phyloP scores from a whole-genome alignment of 64 coral and sea anemone species.

The Pachyseris speciosa region DNA sequence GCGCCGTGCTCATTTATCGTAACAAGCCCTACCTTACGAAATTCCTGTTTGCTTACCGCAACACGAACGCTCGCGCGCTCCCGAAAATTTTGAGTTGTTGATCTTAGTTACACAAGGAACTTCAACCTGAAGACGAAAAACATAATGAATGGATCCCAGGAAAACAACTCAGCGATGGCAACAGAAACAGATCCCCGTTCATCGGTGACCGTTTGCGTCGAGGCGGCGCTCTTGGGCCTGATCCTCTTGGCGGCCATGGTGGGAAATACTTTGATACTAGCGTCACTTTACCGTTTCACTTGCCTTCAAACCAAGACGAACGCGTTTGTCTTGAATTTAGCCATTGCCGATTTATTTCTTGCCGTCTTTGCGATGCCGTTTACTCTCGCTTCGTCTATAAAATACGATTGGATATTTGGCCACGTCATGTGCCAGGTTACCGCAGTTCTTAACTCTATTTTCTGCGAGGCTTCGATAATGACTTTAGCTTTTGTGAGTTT shows the following conservation, averaged over 20 bases:
- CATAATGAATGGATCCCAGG: not conserved
- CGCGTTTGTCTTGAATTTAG: slow-evolving; percentile 80
- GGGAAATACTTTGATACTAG: slow-evolving; percentile 75
- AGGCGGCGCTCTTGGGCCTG: slow-evolving; percentile 44
- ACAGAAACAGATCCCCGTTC: slow-evolving; percentile 3
- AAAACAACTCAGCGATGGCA: not conserved
- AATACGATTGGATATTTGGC: slow-evolving; percentile 68
- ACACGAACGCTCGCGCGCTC: too few relatives aligned
- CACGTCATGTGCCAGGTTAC: slow-evolving; percentile 67
- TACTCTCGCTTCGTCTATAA: slow-evolving; percentile 70
- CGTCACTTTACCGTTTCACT: slow-evolving; percentile 57
- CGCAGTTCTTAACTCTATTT: slow-evolving; percentile 71
- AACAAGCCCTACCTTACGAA: not conserved
- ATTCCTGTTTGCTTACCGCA: not conserved
- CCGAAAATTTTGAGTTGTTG: too few relatives aligned
- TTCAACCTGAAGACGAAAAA: too few relatives aligned
- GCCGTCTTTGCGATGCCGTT: slow-evolving; percentile 82
- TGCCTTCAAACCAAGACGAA: slow-evolving; percentile 85
- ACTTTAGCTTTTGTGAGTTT: slow-evolving; percentile 82
- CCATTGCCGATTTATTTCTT: slow-evolving; percentile 78
- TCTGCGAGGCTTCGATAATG: slow-evolving; percentile 71
- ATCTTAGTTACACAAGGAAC: too few relatives aligned
- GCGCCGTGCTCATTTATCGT: not conserved
- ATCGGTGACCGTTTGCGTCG: not conserved
- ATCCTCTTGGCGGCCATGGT: slow-evolving; percentile 53